A percentile compares a stretch with the other conserved stretches of the same genome.
Evolutionary conservation across 2,888 invertebrate genomes (phyloP).

Genomic region (Lepetodrilus schrolli): DNA sequence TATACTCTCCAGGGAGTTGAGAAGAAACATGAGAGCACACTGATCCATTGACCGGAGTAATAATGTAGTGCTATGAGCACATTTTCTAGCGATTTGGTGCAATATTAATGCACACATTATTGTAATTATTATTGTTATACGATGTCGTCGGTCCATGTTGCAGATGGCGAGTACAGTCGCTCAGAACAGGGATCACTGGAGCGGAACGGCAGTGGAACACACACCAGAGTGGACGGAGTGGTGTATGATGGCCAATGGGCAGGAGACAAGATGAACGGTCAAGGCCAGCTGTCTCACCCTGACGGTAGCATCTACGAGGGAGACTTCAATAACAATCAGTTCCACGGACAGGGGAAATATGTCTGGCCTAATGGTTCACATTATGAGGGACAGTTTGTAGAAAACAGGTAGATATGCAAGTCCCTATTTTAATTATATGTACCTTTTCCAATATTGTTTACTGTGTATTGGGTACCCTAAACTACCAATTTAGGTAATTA

Average conservation of each 20-base stretch:
- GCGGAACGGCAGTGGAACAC: conserved; percentile 66
- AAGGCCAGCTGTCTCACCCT: conserved; percentile 66
- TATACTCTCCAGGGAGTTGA: too few relatives aligned
- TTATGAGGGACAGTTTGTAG: conserved; percentile 71
- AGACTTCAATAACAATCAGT: conserved; percentile 71
- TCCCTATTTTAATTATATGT: too few relatives aligned
- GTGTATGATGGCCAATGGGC: conserved; percentile 70
- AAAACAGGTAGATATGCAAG: conserved; percentile 74
- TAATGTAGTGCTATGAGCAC: too few relatives aligned
- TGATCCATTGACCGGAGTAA: too few relatives aligned
- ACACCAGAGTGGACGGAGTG: conserved; percentile 66
- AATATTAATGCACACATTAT: too few relatives aligned
- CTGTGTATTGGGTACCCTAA: too few relatives aligned
- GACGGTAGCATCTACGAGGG: conserved; percentile 71
- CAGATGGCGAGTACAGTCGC: conserved; percentile 71
- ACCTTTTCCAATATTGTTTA: too few relatives aligned
- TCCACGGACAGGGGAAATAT: conserved; percentile 72
- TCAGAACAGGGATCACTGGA: conserved; percentile 65
- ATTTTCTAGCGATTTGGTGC: too few relatives aligned
- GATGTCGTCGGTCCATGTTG: too few relatives aligned
- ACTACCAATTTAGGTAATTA: too few relatives aligned
- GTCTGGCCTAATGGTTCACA: conserved; percentile 73
- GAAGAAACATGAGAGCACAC: too few relatives aligned
- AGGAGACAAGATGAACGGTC: conserved; percentile 73
- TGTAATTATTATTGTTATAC: too few relatives aligned